Conservation (phyloP, 2,113 vertebrate species). For the Cyanoderma ruficeps region DNA sequence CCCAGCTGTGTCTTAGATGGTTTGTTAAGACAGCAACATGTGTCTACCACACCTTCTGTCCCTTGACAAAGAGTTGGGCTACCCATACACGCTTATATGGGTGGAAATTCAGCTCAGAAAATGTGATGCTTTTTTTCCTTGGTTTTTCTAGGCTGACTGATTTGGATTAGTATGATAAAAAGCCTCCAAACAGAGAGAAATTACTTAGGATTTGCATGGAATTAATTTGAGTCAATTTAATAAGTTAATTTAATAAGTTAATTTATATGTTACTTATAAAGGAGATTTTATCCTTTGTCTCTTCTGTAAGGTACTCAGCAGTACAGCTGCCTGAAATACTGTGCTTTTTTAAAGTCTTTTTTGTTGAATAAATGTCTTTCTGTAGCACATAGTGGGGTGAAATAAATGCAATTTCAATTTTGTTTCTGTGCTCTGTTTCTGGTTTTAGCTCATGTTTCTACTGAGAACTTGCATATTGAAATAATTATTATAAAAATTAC, state of each 20-base stretch:
- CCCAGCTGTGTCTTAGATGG: neutral
- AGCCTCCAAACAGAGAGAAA: neutral
- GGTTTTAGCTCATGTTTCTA: neutral
- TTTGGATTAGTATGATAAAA: neutral
- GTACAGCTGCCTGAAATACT: neutral
- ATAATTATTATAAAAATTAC: neutral
- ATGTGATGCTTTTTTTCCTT: neutral
- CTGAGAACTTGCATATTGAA: neutral
- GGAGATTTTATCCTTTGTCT: slow-evolving; percentile 3
- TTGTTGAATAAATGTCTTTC: neutral
- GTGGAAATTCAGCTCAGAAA: neutral
- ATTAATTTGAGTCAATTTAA: slow-evolving; percentile 16
- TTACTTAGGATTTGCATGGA: neutral
- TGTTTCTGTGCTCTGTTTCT: neutral
- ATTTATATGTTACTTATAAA: neutral
- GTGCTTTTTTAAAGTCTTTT: neutral
- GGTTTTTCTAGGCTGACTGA: neutral
- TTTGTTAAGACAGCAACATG: neutral
- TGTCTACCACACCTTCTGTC: neutral
- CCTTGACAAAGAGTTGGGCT: neutral
- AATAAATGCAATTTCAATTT: neutral
- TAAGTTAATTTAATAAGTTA: neutral
- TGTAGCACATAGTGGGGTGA: neutral
- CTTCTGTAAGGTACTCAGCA: neutral
- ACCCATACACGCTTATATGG: neutral